Evolutionary conservation across 2,888 invertebrate genomes (phyloP).

Genomic region (Sphaeridia pumilis): DNA sequence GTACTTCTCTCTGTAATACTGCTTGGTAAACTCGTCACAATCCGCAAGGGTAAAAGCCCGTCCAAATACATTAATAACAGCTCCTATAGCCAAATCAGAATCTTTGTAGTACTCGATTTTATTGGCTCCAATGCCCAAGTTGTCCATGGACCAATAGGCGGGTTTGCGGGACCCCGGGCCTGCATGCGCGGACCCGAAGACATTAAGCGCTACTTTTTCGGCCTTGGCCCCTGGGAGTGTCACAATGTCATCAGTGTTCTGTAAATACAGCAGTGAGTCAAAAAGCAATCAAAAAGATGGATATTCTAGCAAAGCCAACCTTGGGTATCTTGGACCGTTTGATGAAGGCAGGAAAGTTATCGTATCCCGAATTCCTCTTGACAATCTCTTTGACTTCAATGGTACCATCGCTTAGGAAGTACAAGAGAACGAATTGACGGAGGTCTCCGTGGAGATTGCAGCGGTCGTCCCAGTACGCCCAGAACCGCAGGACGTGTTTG

Average conservation of each 20-base stretch:
- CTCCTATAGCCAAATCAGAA: constrained; percentile 69
- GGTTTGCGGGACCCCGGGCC: constrained; percentile 41
- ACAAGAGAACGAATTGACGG: constrained; percentile 66
- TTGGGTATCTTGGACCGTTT: constrained; percentile 66
- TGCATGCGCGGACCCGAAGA: constrained; percentile 48
- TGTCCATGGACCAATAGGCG: constrained; percentile 47
- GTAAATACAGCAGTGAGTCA: background rate
- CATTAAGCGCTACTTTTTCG: constrained; percentile 49
- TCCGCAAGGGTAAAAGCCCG: constrained; percentile 66
- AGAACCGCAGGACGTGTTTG: constrained; percentile 58
- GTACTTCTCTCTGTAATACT: constrained; percentile 64
- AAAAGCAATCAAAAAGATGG: constrained; percentile 1
- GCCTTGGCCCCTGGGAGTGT: constrained; percentile 37
- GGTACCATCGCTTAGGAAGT: constrained; percentile 76
- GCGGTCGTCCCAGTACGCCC: constrained; percentile 82
- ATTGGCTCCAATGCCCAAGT: constrained; percentile 39
- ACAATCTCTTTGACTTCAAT: constrained; percentile 72
- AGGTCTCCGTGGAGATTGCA: constrained; percentile 62
- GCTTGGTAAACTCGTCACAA: constrained; percentile 73
- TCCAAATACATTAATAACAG: constrained; percentile 67
- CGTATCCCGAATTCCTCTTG: constrained; percentile 56
- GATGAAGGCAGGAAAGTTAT: constrained; percentile 59
- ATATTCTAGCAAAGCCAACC: constrained; percentile 43
- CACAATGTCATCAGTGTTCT: constrained; percentile 21
- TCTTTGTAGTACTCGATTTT: constrained; percentile 42